A percentile compares a stretch with the other conserved stretches of the same genome.
These are phyloP conservation scores for Alosa alosa DNA, from an alignment of 2,113 vertebrate species.

Conservation along the genomic window DNA sequence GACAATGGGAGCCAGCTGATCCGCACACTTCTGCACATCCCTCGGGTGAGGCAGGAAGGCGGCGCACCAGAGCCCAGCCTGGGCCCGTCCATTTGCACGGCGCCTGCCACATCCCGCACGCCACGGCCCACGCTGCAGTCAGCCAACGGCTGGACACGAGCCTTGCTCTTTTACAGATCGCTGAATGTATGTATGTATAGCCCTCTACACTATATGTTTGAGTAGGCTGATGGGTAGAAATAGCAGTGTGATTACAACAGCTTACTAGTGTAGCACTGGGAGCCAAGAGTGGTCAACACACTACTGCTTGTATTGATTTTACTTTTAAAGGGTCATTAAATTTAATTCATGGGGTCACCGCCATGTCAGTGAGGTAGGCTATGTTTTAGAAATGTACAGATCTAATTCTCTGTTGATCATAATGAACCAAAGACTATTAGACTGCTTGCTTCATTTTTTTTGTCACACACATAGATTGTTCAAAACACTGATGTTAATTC, in stretches of 20 bases:
- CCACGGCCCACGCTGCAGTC: neutral
- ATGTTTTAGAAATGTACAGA: neutral
- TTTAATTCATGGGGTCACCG: constrained; percentile 1
- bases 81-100: neutral
- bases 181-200: neutral
- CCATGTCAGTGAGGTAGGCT: neutral
- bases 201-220: neutral
- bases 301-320: neutral
- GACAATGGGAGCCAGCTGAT: constrained; percentile 24
- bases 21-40: constrained; percentile 26
- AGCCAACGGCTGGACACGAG: neutral
- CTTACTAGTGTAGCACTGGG: neutral
- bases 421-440: neutral
- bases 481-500: neutral
- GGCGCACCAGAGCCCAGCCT: neutral
- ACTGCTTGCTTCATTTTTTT: neutral
- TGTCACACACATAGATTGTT: neutral
- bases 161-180: neutral
- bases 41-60: neutral
- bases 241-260: neutral
- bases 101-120: neutral
- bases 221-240: neutral
- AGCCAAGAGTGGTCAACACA: neutral
- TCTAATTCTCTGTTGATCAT: neutral
- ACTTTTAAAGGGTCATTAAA: neutral